Evolutionary conservation across 2,888 invertebrate species (phyloP), one percentile per base, ranked within the genome.

Genomic region (Philereme transversata): DNA sequence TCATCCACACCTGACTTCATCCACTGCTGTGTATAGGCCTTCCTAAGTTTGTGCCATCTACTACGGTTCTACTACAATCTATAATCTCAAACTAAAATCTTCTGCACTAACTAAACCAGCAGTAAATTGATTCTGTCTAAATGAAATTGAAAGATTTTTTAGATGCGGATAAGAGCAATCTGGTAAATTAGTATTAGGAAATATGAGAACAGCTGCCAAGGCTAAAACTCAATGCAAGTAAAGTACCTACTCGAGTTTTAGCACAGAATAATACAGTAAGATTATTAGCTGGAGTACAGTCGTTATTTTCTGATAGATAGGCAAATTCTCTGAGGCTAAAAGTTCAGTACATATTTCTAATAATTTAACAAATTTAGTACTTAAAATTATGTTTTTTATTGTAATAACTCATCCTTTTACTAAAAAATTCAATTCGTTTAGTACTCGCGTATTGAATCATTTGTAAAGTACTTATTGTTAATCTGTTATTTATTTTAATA

Each of bases 401-500:
- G 7, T 7, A 4, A 7, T 44, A 51, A 43, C 10, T 51, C n/a
- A 38, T 38, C n/a, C 40, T 43, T 57, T 53, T 57, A 49, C 51
- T 61, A 65, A 62, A 62, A 67, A 65, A 68, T 64, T 65, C 49
- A 65, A 67, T 67, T 46, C 56, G 48, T 11, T 47, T 51, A 5
- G 64, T 63, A 61, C 51, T 54, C 43, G 8, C 52, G 22, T 43
- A 62, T 67, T 76, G 73, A 74, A 60, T 75, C 69, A 71, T 69
- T 69, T 46, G 55, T 56, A 65, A 62, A 48, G 61, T 63, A n/a
- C n/a, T n/a, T n/a, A 52, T 50, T 66, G 56, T 64, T 70, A 72
- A 73, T 73, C 58, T 66, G 57, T 59, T 65, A 69, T 70, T 71
- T 70, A 76, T 74, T 71, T 72, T 69, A 68, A 66, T 73, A 70